Percentiles rank a stretch among this genome's conserved stretches.
Conservation (phyloP, 2,113 vertebrate genomes). For the Harpagus bidentatus region DNA sequence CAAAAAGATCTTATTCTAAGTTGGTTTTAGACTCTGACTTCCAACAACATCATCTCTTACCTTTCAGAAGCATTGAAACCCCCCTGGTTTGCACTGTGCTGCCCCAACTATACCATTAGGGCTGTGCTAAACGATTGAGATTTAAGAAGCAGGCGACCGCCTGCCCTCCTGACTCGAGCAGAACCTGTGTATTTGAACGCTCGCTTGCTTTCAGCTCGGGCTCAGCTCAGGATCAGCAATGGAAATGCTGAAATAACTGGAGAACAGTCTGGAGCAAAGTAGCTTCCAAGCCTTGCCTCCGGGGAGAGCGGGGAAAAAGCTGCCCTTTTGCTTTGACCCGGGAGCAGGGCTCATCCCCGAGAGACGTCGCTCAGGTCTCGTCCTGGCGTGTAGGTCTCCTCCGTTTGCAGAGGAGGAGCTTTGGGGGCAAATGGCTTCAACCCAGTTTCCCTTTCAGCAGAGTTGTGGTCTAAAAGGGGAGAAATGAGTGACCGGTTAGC, state of each 20-base stretch:
- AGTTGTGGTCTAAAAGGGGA: not conserved
- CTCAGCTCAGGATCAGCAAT: not conserved
- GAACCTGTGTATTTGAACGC: not conserved
- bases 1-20: conserved; percentile 9
- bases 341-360: not conserved
- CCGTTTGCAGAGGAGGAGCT: not conserved
- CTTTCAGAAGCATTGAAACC: not conserved
- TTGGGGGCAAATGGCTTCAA: not conserved
- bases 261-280: not conserved
- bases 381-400: not conserved
- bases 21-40: conserved; percentile 23
- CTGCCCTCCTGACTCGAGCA: not conserved
- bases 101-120: accelerated
- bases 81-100: not conserved
- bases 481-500: not conserved
- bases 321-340: not conserved
- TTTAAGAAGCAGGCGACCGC: not conserved
- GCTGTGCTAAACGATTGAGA: not conserved
- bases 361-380: not conserved
- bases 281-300: not conserved
- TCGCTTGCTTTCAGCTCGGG: not conserved
- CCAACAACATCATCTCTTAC: not conserved
- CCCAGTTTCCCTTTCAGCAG: not conserved
- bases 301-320: not conserved
- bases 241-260: not conserved